Evolutionary conservation across 37 sponge, comb jelly and placozoan genomes (phyloP), one percentile per base, ranked within the genome.

Genomic region (Spongilla lacustris): DNA sequence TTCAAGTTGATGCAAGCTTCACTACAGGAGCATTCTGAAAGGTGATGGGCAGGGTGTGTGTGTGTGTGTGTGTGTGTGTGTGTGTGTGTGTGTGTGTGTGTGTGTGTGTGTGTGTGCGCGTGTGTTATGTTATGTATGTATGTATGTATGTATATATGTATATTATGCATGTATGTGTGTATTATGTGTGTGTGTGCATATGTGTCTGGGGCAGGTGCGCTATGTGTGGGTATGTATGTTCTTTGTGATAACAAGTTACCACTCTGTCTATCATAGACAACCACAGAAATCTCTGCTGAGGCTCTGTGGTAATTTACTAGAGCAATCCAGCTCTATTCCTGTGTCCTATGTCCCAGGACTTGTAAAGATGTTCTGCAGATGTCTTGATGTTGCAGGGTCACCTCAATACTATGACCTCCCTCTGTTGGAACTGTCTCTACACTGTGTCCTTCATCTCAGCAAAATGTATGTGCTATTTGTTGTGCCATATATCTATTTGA

Each of bases 361-460:
- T n/a, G 22, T 79, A 17, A 66, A 68, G 76, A 33, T 82, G 35
- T 50, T 87, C 23, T 50, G 69, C 11, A 68, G 78, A 67, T 76
- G 88, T 37, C 69, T 90, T 50, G 86, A 90, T 17, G 38, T 83
- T 36, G 87, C 91, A 13, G 91, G 91, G 29, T 91, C 91, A 17
- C 80, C 91, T 24, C 36, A 74, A 50, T 83, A 86, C 79, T 86
- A 91, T 82, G 87, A 81, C 73, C 83, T 91, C 0, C 87, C 91
- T 26, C 37, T 91, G 9, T 31, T 91, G 79, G 91, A 91, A 79
- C 30, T 29, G 73, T 78, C 88, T 24, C 91, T 91, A 3, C 29
- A 73, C 10, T 91, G 83, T 35, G 69, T 91, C 68, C 73, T 84
- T n/a, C 67, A 89, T 41, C 74, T 84, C 46, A 74, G 78, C 58